Conservation (phyloP, 2,797 vertebrate species). For the Aplochiton taeniatus region DNA sequence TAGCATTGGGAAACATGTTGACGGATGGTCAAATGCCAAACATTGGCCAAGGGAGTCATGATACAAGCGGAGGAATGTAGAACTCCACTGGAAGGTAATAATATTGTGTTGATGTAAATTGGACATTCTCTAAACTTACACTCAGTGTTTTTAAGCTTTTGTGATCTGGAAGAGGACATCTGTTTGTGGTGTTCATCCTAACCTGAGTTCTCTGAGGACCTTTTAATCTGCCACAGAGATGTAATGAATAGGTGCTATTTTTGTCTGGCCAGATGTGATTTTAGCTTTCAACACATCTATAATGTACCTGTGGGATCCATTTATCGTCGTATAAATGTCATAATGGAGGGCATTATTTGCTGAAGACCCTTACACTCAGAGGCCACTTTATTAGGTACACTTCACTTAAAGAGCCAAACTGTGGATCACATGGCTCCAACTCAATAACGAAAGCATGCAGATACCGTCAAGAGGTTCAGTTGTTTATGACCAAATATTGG, state of each 20-base stretch:
- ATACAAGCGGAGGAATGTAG: too few species aligned
- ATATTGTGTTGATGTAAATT: conserved; percentile 12
- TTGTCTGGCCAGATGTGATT: conserved; percentile 59
- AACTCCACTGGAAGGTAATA: too few species aligned
- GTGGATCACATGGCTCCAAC: too few species aligned
- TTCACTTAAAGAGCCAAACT: too few species aligned
- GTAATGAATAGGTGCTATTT: conserved; percentile 58
- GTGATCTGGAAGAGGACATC: conserved; percentile 59
- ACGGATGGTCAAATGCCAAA: conserved; percentile 7
- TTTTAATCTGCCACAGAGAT: conserved; percentile 50
- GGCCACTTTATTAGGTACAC: too few species aligned
- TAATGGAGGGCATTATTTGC: conserved; percentile 51
- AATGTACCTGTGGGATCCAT: conserved; percentile 56
- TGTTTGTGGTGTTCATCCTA: conserved; percentile 56
- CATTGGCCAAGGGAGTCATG: too few species aligned
- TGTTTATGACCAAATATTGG: too few species aligned
- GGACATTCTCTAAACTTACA: too few species aligned
- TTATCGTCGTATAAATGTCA: conserved; percentile 50
- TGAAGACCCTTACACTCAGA: conserved; percentile 60
- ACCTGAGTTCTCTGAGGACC: conserved; percentile 34
- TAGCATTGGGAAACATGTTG: conserved; percentile 45
- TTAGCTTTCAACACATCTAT: conserved; percentile 33
- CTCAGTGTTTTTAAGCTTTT: conserved; percentile 56
- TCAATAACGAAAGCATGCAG: too few species aligned
- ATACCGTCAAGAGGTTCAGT: too few species aligned